Evolutionary conservation across 2,113 vertebrate species (phyloP).

Genomic region (Nymphicus hollandicus): DNA sequence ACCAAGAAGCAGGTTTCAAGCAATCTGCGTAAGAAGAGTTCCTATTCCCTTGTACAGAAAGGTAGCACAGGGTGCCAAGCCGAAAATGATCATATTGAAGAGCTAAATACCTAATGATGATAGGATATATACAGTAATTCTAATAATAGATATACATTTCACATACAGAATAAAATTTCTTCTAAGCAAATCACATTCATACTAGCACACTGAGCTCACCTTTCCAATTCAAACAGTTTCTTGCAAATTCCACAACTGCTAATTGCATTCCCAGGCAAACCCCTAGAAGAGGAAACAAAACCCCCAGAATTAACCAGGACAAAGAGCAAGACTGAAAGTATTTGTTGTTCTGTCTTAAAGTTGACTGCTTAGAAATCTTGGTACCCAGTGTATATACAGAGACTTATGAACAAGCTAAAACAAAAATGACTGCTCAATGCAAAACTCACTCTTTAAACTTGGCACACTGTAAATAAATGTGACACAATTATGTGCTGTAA

Average conservation of each 20-base stretch:
- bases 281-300: conserved; percentile 51
- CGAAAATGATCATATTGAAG: background rate
- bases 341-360: background rate
- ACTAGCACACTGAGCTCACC: conserved; percentile 53
- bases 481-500: background rate
- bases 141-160: background rate
- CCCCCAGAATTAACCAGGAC: background rate
- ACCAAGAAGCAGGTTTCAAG: background rate
- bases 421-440: background rate
- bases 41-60: background rate
- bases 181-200: background rate
- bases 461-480: background rate
- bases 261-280: conserved; percentile 82
- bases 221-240: conserved; percentile 77
- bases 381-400: background rate
- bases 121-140: background rate
- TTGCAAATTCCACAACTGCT: conserved; percentile 80
- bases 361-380: background rate
- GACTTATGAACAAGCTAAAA: background rate
- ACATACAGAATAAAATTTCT: background rate
- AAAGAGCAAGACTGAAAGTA: background rate
- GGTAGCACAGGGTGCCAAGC: background rate
- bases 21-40: background rate
- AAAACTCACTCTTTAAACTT: background rate
- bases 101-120: background rate